A percentile compares a stretch with the other conserved stretches of the same genome.
phyloP scores from a whole-genome alignment of 2,113 vertebrate genomes.

The Butorides virescens region DNA sequence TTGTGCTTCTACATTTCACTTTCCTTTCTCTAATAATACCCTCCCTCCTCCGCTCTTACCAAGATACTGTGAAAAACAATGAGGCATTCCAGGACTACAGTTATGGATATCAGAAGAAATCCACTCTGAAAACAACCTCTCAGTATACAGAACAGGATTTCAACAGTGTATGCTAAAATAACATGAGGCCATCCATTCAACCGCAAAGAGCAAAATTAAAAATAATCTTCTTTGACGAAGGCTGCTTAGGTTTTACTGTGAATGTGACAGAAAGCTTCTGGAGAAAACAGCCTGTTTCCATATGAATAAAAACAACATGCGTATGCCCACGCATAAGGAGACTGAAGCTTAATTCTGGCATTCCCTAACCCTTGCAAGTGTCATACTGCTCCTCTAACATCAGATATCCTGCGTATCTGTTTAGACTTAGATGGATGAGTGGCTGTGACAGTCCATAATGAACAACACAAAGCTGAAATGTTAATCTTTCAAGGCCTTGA shows the following conservation, averaged over 20 bases:
- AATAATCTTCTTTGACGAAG: neutral
- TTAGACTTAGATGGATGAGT: neutral
- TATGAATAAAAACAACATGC: neutral
- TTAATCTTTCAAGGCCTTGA: neutral
- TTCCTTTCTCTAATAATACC: neutral
- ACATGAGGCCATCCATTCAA: neutral
- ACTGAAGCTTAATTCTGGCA: neutral
- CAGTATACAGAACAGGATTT: neutral
- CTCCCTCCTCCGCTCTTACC: neutral
- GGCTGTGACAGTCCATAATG: neutral
- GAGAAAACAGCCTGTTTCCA: neutral
- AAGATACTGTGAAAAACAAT: neutral
- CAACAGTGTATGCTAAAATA: neutral
- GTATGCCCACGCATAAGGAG: neutral
- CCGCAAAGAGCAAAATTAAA: neutral
- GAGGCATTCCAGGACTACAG: neutral
- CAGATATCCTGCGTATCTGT: neutral
- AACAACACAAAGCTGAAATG: neutral
- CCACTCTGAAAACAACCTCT: neutral
- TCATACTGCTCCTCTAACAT: neutral
- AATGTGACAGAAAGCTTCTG: neutral
- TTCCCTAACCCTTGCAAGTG: neutral
- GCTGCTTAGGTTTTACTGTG: neutral
- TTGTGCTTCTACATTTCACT: neutral
- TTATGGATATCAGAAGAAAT: neutral